Evolutionary conservation across 1,140 invertebrate genomes (phyloP).

Genomic region (Aphaenogaster ashmeadi): DNA sequence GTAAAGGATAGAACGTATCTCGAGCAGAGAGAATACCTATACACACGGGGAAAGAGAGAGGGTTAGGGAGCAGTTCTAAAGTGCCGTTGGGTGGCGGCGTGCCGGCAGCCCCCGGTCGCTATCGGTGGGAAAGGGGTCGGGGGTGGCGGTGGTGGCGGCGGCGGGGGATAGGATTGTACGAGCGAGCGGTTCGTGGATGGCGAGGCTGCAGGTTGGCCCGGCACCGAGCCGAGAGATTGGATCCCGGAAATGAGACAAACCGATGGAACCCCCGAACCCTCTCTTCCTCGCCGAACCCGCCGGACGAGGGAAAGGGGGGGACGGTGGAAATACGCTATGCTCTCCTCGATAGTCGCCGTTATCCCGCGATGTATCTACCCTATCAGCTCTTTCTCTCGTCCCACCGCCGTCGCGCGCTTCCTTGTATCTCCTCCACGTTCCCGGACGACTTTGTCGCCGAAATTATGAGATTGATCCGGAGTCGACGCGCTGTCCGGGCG

Average conservation of each 20-base stretch:
- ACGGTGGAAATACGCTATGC: slow-evolving; percentile 78
- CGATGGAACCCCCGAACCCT: slow-evolving; percentile 79
- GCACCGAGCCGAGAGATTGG: slow-evolving; percentile 82
- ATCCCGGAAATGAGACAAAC: slow-evolving; percentile 86
- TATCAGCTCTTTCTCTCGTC: slow-evolving; percentile 61
- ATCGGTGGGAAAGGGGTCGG: slow-evolving; percentile 41
- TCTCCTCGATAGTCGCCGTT: slow-evolving; percentile 81
- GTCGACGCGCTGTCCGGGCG: slow-evolving; percentile 56
- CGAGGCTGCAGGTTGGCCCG: slow-evolving; percentile 76
- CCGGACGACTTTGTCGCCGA: slow-evolving; percentile 72
- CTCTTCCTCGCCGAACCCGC: slow-evolving; percentile 4
- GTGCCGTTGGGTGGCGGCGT: slow-evolving; percentile 74
- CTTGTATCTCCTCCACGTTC: slow-evolving; percentile 71
- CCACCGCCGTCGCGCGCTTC: slow-evolving; percentile 27
- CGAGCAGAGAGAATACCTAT: slow-evolving; percentile 52
- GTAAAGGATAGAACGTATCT: slow-evolving; percentile 65
- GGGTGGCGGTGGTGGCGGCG: slow-evolving; percentile 7
- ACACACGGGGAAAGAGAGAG: slow-evolving; percentile 51
- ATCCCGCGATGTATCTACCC: slow-evolving; percentile 82
- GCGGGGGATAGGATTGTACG: slow-evolving; percentile 55
- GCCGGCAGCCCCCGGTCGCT: slow-evolving; percentile 61
- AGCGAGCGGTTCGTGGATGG: slow-evolving; percentile 69
- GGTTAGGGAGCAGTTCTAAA: slow-evolving; percentile 72
- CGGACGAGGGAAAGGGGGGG: slow-evolving; percentile 57
- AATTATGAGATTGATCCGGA: slow-evolving; percentile 84